These are phyloP conservation scores for Colius striatus DNA, from an alignment of 2,113 vertebrate species.

Conservation along the genomic window DNA sequence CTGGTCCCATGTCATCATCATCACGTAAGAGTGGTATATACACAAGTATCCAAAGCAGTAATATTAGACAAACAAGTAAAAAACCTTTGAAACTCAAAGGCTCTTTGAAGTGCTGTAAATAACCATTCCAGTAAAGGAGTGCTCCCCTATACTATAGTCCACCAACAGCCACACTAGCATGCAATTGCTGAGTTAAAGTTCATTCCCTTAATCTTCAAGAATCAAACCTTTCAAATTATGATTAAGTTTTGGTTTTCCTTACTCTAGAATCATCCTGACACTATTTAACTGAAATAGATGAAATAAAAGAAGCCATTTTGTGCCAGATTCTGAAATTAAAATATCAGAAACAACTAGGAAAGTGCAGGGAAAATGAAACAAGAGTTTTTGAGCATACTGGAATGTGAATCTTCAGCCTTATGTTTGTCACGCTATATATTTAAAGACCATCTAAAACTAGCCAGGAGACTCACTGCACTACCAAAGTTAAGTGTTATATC, in stretches of 20 bases:
- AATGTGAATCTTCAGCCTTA: background rate
- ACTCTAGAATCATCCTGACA: background rate
- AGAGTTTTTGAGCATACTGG: background rate
- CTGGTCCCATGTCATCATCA: background rate
- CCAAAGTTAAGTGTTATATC: background rate
- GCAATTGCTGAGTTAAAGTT: background rate
- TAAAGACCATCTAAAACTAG: background rate
- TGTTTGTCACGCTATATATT: background rate
- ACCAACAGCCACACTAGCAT: background rate
- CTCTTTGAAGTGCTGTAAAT: background rate
- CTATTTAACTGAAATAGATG: background rate
- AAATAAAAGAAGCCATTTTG: background rate
- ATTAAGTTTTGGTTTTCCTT: background rate
- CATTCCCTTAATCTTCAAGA: background rate
- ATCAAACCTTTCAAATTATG: background rate
- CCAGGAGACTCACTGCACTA: background rate
- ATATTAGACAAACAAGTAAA: background rate
- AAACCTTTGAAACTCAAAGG: background rate
- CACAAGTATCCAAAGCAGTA: background rate
- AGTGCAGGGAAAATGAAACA: background rate
- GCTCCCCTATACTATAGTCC: background rate
- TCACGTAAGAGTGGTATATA: background rate
- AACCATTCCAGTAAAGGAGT: background rate
- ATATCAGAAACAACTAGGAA: background rate
- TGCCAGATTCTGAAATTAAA: background rate